Percentiles rank a stretch among this genome's conserved stretches.
Conservation (phyloP, 2,797 vertebrate species). For the Muscicapa striata region DNA sequence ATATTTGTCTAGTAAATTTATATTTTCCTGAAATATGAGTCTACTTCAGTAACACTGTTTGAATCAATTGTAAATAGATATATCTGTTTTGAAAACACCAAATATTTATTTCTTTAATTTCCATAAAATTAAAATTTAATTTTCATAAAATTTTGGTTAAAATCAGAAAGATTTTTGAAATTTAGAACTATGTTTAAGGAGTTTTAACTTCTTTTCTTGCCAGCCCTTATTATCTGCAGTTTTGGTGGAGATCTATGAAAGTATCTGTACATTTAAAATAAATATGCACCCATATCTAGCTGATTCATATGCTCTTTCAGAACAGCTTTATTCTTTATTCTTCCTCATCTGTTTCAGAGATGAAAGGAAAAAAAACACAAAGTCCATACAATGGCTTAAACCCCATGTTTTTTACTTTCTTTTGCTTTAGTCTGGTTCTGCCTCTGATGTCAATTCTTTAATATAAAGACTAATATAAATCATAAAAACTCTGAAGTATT, state of each 20-base stretch:
- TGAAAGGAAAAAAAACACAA: conserved; percentile 1
- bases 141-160: not conserved
- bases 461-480: not conserved
- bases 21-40: not conserved
- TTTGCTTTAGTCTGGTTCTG: conserved; percentile 1
- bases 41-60: not conserved
- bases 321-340: conserved; percentile 34
- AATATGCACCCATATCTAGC: not conserved
- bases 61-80: not conserved
- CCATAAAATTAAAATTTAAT: not conserved
- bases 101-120: not conserved
- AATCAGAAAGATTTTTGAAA: not conserved
- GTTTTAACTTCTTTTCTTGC: not conserved
- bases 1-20: not conserved
- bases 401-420: not conserved
- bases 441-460: not conserved
- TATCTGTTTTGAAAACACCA: not conserved
- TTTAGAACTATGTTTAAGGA: not conserved
- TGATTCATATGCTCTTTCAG: not conserved
- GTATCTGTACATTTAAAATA: conserved; percentile 15
- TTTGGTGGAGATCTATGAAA: not conserved
- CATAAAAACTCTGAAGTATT: not conserved
- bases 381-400: not conserved
- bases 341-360: not conserved
- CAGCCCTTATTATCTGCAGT: not conserved